Percentiles rank a stretch among this genome's conserved stretches.
Evolutionary conservation across 2,113 vertebrate species (phyloP).

Genomic region (Diadophis punctatus): DNA sequence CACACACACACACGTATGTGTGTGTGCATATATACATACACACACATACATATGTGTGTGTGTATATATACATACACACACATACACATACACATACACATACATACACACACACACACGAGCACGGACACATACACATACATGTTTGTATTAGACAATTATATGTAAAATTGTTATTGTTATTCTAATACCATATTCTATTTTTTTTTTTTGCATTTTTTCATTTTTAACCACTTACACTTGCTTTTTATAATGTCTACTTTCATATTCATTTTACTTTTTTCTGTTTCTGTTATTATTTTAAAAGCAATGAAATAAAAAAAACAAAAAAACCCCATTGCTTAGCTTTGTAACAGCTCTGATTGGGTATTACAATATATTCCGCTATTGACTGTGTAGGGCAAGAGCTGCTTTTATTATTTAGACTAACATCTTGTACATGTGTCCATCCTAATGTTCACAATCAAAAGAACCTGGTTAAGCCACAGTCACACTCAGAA

Average conservation of each 20-base stretch:
- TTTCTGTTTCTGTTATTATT: neutral
- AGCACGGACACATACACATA: neutral
- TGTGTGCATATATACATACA: too few species aligned
- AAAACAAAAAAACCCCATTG: neutral
- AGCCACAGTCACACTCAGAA: neutral
- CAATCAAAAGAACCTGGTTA: neutral
- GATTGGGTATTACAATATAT: neutral
- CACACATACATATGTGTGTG: too few species aligned
- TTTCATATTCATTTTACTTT: neutral
- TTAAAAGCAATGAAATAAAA: neutral
- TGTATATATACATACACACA: too few species aligned
- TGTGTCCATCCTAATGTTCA: neutral
- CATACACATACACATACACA: too few species aligned
- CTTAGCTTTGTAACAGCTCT: neutral
- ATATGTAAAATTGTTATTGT: neutral
- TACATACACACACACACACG: neutral
- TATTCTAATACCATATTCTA: neutral
- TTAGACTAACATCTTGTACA: neutral
- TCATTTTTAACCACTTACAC: neutral
- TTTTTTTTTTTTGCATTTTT: neutral
- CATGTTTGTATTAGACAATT: neutral
- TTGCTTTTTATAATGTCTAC: neutral
- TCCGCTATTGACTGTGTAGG: neutral
- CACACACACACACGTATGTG: too few species aligned
- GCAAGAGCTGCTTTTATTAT: neutral